These are phyloP conservation scores for Alcedo atthis DNA, from an alignment of 2,797 vertebrate genomes.

Conservation along the genomic window DNA sequence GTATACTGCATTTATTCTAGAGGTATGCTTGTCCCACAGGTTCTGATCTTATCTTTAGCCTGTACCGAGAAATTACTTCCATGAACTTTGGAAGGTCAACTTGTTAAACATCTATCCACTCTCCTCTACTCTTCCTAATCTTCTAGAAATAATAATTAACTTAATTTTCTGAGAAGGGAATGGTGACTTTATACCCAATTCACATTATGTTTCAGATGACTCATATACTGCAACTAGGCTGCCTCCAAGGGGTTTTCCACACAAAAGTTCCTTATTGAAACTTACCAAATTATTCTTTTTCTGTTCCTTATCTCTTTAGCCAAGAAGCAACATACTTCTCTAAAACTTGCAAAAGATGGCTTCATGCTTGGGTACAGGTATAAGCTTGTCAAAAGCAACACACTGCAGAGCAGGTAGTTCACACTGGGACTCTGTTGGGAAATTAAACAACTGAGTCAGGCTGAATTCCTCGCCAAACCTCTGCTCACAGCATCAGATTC, in stretches of 20 bases:
- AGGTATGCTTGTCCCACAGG: neutral
- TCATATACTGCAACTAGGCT: neutral
- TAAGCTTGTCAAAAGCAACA: neutral
- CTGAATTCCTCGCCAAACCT: neutral
- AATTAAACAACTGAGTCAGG: neutral
- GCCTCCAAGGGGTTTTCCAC: constrained; percentile 9
- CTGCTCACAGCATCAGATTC: neutral
- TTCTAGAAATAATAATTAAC: constrained; percentile 69
- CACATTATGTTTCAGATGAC: constrained; percentile 21
- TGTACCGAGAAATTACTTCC: constrained; percentile 25
- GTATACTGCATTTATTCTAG: neutral
- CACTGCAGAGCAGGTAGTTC: neutral
- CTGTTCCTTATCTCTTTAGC: neutral
- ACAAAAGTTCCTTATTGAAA: neutral
- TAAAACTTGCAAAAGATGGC: neutral
- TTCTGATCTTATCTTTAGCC: constrained; percentile 61
- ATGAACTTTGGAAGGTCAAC: constrained; percentile 66
- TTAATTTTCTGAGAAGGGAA: constrained; percentile 25
- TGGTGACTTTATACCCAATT: neutral
- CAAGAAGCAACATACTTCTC: neutral
- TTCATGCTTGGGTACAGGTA: constrained; percentile 16
- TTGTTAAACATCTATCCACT: constrained; percentile 67
- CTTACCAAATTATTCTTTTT: neutral
- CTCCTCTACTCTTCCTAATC: constrained; percentile 35
- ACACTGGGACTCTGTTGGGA: neutral